Percentiles rank a stretch among this genome's conserved stretches.
These are phyloP conservation scores for Cyanoramphus novaezelandiae DNA, from an alignment of 2,113 vertebrate genomes.

Conservation along the genomic window DNA sequence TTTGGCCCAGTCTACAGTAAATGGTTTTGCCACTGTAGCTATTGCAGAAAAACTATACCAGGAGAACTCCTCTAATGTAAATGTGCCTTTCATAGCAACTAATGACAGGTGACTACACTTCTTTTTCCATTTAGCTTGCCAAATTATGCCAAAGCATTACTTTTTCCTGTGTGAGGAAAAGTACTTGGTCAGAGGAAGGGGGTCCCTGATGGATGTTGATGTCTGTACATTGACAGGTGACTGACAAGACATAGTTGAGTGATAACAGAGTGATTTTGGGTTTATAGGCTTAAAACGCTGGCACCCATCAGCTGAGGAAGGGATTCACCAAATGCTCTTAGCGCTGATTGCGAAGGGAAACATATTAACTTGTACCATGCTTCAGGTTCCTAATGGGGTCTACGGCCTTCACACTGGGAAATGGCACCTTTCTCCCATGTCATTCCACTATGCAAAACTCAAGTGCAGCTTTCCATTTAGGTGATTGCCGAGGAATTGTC, in stretches of 20 bases:
- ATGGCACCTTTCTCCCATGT: not conserved
- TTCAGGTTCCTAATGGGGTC: not conserved
- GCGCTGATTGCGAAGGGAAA: not conserved
- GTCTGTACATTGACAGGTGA: not conserved
- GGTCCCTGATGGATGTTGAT: not conserved
- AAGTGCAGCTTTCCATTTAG: slow-evolving; percentile 69
- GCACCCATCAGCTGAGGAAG: not conserved
- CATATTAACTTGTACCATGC: not conserved
- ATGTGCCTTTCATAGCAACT: not conserved
- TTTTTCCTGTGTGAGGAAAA: not conserved
- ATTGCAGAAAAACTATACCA: not conserved
- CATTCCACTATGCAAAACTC: not conserved
- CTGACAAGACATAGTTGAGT: accelerated
- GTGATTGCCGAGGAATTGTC: slow-evolving; percentile 95
- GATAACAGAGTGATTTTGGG: not conserved
- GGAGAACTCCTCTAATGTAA: not conserved
- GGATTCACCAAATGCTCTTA: not conserved
- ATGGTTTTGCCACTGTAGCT: not conserved
- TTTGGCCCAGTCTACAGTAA: not conserved
- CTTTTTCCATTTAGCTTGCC: not conserved
- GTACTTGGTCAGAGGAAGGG: not conserved
- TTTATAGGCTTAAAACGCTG: not conserved
- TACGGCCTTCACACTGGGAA: not conserved
- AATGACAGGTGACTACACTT: not conserved
- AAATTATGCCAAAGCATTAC: not conserved